A percentile compares a stretch with the other conserved stretches of the same genome.
phyloP scores from a whole-genome alignment of 2,797 vertebrate species.

The Microctenopoma stevenorrisi region DNA sequence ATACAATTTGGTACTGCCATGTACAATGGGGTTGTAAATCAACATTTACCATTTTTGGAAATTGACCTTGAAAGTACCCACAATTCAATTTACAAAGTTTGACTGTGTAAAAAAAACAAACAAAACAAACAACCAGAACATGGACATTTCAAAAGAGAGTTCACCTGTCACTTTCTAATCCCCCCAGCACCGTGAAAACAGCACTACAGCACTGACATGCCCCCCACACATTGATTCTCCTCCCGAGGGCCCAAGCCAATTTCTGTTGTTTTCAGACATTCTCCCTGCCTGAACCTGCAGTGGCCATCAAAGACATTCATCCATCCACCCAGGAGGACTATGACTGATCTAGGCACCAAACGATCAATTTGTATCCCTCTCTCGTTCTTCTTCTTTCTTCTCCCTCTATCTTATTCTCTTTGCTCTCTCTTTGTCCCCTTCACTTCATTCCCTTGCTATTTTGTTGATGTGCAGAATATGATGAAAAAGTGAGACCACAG shows the following conservation, averaged over 20 bases:
- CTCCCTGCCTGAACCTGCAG: constrained; percentile 95
- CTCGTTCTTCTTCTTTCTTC: constrained; percentile 56
- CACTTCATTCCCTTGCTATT: constrained; percentile 75
- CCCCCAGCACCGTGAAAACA: constrained; percentile 58
- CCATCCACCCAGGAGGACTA: constrained; percentile 97
- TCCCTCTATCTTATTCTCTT: constrained; percentile 29
- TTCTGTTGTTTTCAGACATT: constrained; percentile 96
- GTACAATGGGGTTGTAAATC: neutral
- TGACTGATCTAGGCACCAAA: constrained; percentile 98
- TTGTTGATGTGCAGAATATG: constrained; percentile 96
- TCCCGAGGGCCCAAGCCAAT: constrained; percentile 98
- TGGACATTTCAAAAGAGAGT: constrained; percentile 48
- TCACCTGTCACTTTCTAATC: constrained; percentile 65
- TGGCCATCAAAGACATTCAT: constrained; percentile 99
- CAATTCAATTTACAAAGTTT: constrained; percentile 18
- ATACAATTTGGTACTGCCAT: no score
- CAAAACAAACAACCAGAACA: constrained; percentile 28
- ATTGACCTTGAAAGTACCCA: neutral
- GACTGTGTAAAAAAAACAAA: neutral
- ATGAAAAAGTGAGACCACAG: constrained; percentile 95
- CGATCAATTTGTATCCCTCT: constrained; percentile 96
- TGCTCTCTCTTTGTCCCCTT: constrained; percentile 59
- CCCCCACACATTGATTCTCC: constrained; percentile 95
- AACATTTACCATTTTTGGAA: neutral
- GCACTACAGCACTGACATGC: constrained; percentile 82